Conservation (phyloP, 23 tunicate species). For the Styela plicata region DNA sequence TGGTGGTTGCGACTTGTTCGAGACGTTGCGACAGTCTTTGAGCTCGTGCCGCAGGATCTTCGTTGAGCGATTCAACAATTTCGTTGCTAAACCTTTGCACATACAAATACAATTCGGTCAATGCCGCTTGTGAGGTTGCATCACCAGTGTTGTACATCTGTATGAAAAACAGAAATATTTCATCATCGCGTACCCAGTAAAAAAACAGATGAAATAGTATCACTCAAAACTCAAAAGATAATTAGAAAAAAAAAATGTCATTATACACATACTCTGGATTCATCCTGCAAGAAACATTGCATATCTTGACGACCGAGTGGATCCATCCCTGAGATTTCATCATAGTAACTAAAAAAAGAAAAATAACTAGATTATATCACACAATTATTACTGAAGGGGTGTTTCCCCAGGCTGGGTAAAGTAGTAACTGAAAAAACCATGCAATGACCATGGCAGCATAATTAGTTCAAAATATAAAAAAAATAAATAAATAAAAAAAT, state of each 20-base stretch:
- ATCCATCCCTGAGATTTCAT: conserved; percentile 60
- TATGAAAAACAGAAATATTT: background rate
- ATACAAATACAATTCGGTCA: conserved; percentile 51
- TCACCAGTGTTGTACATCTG: background rate
- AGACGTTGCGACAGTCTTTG: conserved; percentile 36
- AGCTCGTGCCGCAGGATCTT: conserved; percentile 38
- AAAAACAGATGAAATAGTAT: too few species aligned
- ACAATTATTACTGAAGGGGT: too few species aligned
- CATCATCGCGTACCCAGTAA: too few species aligned
- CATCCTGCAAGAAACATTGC: conserved; percentile 53
- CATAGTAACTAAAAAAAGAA: conserved; percentile 47
- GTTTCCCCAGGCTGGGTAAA: too few species aligned
- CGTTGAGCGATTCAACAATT: conserved; percentile 24
- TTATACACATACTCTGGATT: conserved; percentile 72
- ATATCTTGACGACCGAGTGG: conserved; percentile 53
- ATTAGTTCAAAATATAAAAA: too few species aligned
- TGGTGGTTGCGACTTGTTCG: conserved; percentile 27
- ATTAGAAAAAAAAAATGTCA: too few species aligned
- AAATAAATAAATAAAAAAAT: too few species aligned
- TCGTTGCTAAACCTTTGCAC: conserved; percentile 52
- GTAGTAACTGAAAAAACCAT: too few species aligned
- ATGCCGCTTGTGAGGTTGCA: conserved; percentile 55
- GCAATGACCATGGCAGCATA: too few species aligned
- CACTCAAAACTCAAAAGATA: too few species aligned
- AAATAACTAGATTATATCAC: too few species aligned